Base-by-base conservation (phyloP, 2,113 vertebrate genomes). In the Plecotus auritus region DNA sequence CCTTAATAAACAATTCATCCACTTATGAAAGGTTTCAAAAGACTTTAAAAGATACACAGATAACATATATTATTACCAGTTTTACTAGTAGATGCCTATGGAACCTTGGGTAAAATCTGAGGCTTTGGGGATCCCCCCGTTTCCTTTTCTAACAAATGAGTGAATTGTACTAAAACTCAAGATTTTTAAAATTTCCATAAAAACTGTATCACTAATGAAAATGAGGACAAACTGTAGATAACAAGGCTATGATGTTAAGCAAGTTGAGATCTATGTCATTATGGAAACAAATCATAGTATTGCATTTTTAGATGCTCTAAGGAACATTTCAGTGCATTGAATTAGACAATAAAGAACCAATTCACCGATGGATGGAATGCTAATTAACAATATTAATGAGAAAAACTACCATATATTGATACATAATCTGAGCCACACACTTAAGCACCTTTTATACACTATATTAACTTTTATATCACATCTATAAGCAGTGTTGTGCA, bases 101-200 rank as follows among this genome's bases (percentile, higher is more conserved):
- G 13, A 32, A 86, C 9, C 11, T 89, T 80, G 64, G 20, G 5
- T 7, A 89, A 95, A 84, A 61, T 28, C 91, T 8, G 64, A 74
- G 42, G 5, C 4, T 95, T 95, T 66, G 45, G 37, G 13, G 64
- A 89, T 7, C 2, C 2, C 96, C 12, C 2, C 2, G 30, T 80
- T 95, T 96, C 70, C 56, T 88, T 92, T 45, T 94, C n/a, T 85
- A 49, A 85, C 64, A 96, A 94, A 95, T 83, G 18, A 90, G 5
- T 74, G 14, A 42, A 61, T 51, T 92, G 28, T 80, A 86, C 12
- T 86, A 78, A 10, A 93, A 96, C 28, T 87, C 59, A 93, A 70
- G 42, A 73, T 69, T 56, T 69, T 32, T n/a, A 69, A 89, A 77
- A 92, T 85, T 56, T 95, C 47, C 8, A n/a, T 93, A 81, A 92